Conservation (phyloP, 2,888 invertebrate species). For the Tiliacea citrago region DNA sequence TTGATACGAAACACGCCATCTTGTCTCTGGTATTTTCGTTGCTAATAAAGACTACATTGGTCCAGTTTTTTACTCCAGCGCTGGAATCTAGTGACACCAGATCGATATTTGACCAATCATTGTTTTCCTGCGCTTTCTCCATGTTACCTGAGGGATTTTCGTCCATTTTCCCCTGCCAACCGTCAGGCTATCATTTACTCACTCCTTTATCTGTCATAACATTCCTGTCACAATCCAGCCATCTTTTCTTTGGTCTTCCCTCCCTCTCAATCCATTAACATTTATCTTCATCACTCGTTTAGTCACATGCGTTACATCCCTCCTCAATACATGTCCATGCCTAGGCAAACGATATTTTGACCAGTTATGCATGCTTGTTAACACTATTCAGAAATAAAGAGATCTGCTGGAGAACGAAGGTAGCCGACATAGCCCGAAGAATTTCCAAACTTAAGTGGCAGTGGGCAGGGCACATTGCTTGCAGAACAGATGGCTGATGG, state of each 20-base stretch:
- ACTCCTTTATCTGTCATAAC: background rate
- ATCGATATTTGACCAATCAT: background rate
- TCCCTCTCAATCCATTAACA: background rate
- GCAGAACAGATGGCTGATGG: no score
- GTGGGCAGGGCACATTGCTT: no score
- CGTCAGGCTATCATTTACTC: background rate
- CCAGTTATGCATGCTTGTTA: background rate
- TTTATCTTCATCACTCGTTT: background rate
- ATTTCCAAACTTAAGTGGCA: no score
- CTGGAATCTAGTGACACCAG: background rate
- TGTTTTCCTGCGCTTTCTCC: background rate
- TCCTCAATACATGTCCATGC: background rate
- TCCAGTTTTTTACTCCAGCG: background rate
- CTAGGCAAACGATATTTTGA: background rate
- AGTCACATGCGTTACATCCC: background rate
- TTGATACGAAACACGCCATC: slow-evolving; percentile 54
- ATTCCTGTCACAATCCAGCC: background rate
- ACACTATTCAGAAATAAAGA: no score
- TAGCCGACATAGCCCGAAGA: no score
- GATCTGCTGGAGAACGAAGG: no score
- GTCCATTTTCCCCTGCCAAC: background rate
- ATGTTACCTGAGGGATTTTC: background rate
- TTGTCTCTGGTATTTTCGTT: slow-evolving; percentile 32
- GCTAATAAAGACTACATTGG: background rate
- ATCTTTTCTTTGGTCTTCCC: no score